phyloP scores from a whole-genome alignment of 2,888 invertebrate genomes.

The Macrophya alboannulata region DNA sequence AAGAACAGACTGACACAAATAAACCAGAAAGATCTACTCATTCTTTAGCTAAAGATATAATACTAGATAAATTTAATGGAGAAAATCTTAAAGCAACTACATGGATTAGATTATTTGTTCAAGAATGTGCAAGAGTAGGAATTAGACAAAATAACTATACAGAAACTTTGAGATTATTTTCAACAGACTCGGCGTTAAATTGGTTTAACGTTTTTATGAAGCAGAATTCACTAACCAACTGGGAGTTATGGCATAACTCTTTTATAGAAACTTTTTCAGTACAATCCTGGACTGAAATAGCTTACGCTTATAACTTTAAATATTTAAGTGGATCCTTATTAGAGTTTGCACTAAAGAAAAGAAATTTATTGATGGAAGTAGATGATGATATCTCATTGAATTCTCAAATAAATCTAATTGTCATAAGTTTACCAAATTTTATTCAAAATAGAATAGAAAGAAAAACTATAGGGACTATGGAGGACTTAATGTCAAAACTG shows the following conservation, averaged over 20 bases:
- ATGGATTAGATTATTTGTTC: constrained; percentile 53
- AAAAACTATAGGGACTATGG: constrained; percentile 14
- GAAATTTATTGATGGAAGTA: constrained; percentile 42
- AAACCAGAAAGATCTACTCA: constrained; percentile 21
- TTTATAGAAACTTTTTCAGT: too few species aligned
- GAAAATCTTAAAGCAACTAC: constrained; percentile 53
- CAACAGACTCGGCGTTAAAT: constrained; percentile 21
- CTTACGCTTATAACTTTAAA: constrained; percentile 56
- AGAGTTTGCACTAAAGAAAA: constrained; percentile 55
- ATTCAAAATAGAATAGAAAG: constrained; percentile 48
- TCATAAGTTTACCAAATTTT: too few species aligned
- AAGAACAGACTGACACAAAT: neutral
- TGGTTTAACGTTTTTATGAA: constrained; percentile 30
- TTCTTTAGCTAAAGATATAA: constrained; percentile 52
- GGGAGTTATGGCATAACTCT: constrained; percentile 51
- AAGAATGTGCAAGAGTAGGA: constrained; percentile 29
- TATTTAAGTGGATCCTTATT: constrained; percentile 50
- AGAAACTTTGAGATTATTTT: constrained; percentile 52
- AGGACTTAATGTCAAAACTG: constrained; percentile 40
- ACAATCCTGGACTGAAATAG: constrained; percentile 54
- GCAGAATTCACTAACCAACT: neutral
- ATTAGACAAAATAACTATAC: constrained; percentile 50
- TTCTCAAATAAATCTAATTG: constrained; percentile 49
- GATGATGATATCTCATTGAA: constrained; percentile 34
- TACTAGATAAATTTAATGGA: constrained; percentile 48